A percentile compares a stretch with the other conserved stretches of the same genome.
These are phyloP conservation scores for Gobionotothen gibberifrons DNA, from an alignment of 2,797 vertebrate species.

Conservation along the genomic window DNA sequence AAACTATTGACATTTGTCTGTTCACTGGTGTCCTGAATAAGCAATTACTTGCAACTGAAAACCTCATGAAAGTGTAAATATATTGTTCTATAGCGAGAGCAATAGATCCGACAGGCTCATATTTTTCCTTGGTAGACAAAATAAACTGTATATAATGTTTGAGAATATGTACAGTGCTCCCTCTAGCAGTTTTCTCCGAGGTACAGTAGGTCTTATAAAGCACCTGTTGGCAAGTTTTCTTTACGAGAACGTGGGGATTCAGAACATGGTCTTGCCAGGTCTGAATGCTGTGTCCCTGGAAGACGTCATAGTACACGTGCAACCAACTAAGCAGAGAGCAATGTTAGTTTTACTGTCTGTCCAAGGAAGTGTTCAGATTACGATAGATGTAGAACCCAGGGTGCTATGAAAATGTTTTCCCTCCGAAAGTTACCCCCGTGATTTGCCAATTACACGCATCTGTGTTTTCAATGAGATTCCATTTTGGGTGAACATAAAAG, in stretches of 20 bases:
- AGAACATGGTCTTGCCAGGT: constrained; percentile 17
- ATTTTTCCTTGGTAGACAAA: constrained; percentile 24
- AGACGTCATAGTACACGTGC: constrained; percentile 55
- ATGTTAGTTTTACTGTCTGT: constrained; percentile 71
- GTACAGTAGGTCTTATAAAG: constrained; percentile 28
- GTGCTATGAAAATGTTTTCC: constrained; percentile 75
- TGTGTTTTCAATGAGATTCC: constrained; percentile 78
- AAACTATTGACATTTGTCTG: constrained; percentile 79
- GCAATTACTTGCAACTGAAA: constrained; percentile 43
- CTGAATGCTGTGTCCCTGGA: constrained; percentile 19
- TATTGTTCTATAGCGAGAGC: constrained; percentile 46
- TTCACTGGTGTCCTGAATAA: constrained; percentile 69
- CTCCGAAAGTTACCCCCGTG: constrained; percentile 71
- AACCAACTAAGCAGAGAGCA: constrained; percentile 60
- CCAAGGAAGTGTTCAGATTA: constrained; percentile 67
- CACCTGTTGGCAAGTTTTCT: constrained; percentile 28
- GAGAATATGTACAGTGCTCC: constrained; percentile 19
- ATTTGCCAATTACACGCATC: constrained; percentile 79
- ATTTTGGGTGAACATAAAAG: constrained; percentile 76
- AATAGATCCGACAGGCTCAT: constrained; percentile 32
- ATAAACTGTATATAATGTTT: constrained; percentile 26
- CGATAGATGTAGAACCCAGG: constrained; percentile 57
- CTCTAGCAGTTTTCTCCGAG: constrained; percentile 34
- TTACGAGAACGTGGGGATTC: constrained; percentile 19
- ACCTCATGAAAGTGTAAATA: constrained; percentile 17